phyloP scores from a whole-genome alignment of 2,888 invertebrate species.

The Apoderus coryli region DNA sequence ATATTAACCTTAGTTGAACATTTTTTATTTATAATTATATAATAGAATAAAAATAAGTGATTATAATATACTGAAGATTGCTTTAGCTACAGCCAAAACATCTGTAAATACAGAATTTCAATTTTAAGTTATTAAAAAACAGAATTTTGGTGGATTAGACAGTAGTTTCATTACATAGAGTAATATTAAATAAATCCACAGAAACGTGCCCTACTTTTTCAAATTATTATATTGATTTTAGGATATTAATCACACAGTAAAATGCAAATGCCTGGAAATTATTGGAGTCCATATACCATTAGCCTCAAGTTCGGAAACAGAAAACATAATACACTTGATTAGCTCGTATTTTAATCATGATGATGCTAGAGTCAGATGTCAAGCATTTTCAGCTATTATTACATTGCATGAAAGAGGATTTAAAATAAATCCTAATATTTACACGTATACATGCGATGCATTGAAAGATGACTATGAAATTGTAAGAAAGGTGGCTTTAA shows the following conservation, averaged over 20 bases:
- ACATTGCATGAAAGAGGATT: slow-evolving; percentile 71
- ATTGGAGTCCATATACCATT: slow-evolving; percentile 58
- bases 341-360: slow-evolving; percentile 73
- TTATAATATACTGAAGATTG: too few species aligned
- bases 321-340: slow-evolving; percentile 55
- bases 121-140: too few species aligned
- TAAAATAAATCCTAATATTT: slow-evolving; percentile 56
- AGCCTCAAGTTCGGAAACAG: slow-evolving; percentile 42
- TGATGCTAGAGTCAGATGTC: slow-evolving; percentile 82
- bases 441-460: slow-evolving; percentile 47
- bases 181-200: too few species aligned
- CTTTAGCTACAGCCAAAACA: too few species aligned
- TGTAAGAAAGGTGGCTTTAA: slow-evolving; percentile 42
- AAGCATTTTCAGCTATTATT: slow-evolving; percentile 76
- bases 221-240: slow-evolving; percentile 9
- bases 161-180: too few species aligned
- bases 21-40: too few species aligned
- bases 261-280: slow-evolving; percentile 63
- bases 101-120: too few species aligned
- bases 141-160: too few species aligned
- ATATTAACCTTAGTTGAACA: too few species aligned
- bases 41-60: too few species aligned
- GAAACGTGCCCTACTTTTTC: too few species aligned
- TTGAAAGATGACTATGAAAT: slow-evolving; percentile 28
- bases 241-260: slow-evolving; percentile 65